Evolutionary conservation across 2,113 vertebrate species (phyloP).

Genomic region (Erinaceus europaeus): DNA sequence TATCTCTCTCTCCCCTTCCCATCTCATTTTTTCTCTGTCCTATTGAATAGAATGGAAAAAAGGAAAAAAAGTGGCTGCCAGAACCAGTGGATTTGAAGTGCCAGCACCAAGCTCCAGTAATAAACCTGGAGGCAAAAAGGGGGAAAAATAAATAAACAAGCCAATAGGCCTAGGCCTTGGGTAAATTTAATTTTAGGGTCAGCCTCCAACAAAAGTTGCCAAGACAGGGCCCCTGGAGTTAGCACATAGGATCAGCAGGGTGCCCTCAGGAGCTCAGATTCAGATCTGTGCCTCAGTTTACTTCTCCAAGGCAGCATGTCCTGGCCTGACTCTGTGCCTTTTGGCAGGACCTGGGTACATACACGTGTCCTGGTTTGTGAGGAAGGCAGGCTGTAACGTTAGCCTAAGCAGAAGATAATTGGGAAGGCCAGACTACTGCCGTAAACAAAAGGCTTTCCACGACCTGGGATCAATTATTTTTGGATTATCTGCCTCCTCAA

Average conservation of each 20-base stretch:
- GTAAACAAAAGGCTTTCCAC: conserved; percentile 68
- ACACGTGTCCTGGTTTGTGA: neutral
- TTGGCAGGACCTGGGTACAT: neutral
- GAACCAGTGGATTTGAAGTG: no score
- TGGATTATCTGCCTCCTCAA: conserved; percentile 73
- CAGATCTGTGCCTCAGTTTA: neutral
- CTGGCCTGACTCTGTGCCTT: neutral
- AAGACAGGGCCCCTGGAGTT: neutral
- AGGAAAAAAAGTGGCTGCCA: no score
- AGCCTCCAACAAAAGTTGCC: no score
- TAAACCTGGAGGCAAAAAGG: no score
- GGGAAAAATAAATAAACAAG: no score
- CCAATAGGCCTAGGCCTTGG: no score
- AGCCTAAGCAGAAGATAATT: conserved; percentile 70
- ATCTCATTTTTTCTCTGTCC: no score
- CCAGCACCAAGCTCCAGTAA: no score
- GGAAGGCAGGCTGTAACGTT: conserved; percentile 49
- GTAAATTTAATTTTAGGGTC: no score
- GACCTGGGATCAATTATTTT: conserved; percentile 75
- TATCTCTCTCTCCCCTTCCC: no score
- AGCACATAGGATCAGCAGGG: neutral
- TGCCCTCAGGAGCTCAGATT: neutral
- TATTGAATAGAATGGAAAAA: no score
- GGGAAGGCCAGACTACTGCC: conserved; percentile 39
- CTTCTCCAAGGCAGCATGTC: neutral